Base-by-base conservation (phyloP, 1,140 invertebrate species). In the Nasonia giraulti region DNA sequence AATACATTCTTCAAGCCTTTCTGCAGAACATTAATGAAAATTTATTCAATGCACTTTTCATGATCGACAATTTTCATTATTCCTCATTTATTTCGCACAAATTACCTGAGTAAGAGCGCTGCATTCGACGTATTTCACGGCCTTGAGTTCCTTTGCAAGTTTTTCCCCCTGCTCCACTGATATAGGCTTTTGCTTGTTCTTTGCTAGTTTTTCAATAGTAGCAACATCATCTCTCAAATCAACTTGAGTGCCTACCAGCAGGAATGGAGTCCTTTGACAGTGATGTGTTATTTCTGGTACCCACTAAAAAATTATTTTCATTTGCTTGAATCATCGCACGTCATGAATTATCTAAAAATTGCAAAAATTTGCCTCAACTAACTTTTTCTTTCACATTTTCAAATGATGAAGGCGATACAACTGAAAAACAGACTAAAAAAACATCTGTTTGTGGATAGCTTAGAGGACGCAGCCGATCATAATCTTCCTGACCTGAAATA, bases 301-400 rank as follows among this genome's bases (percentile, higher is more conserved):
- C 99, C 99, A 99, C 98, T 99, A 90, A 4, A 78, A 55, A 78
- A 82, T 80, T 20, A 17, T 68, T 75, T 27, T 20, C 55, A 80
- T 85, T 55, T 37, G 12, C 1, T 80, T 69, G 20, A 31, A 55
- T 79, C 40, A 7, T 11, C 27, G 1, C 27, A 1, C 27, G 11
- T 50, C 3, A 79, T 68, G 31, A 71, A 68, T 66, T 4, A 66
- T n/a, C 3, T 44, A 5, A 44, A 40, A n/a, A 50, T 33, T 47
- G 10, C 55, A 71, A 37, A n/a, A 47, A 69, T 83, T 31, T 3
- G 1, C 4, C 20, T 62, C 17, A n/a, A 87, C 87, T 91, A 93
- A 99, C 98, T 95, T 99, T 99, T 96, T 99, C 98, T 95, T 98
- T 98, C 66, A 99, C 98, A 94, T 99, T 99, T 95, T 99, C 98